These are phyloP conservation scores for Bradypus variegatus DNA, from an alignment of 2,797 vertebrate species.

Conservation along the genomic window DNA sequence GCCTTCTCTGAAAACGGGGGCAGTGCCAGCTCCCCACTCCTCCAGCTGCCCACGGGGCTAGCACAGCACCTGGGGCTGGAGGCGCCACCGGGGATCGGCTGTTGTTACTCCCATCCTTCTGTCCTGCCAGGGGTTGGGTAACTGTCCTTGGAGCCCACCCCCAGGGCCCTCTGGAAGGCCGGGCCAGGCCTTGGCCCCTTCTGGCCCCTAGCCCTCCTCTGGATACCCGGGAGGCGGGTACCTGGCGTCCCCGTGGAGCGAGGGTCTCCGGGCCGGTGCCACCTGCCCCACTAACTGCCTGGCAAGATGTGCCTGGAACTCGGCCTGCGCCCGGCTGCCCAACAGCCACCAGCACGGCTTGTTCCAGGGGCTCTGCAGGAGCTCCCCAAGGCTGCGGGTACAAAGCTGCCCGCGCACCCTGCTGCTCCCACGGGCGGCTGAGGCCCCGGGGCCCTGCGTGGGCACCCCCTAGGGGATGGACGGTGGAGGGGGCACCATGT, in stretches of 20 bases:
- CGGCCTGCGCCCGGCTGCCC: not conserved
- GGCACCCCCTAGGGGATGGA: not conserved
- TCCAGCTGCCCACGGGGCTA: not conserved
- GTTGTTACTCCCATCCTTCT: not conserved
- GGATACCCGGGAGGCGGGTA: no score
- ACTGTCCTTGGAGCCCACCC: not conserved
- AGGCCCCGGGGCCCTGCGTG: not conserved
- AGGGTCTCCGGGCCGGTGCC: not conserved
- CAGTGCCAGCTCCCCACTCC: not conserved
- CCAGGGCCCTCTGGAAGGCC: not conserved
- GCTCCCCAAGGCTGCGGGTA: constrained; percentile 78
- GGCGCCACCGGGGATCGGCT: not conserved
- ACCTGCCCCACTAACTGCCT: not conserved
- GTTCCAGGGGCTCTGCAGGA: constrained; percentile 36
- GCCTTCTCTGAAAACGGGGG: not conserved
- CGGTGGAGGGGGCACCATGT: constrained; percentile 38
- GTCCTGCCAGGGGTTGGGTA: not conserved
- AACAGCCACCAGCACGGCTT: constrained; percentile 15
- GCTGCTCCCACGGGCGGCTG: not conserved
- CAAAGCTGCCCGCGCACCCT: constrained; percentile 51
- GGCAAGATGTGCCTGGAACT: constrained; percentile 47
- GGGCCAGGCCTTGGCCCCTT: not conserved
- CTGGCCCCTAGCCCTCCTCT: not conserved
- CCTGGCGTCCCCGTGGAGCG: not conserved
- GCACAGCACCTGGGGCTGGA: not conserved